These are phyloP conservation scores for Archocentrus centrarchus DNA, from an alignment of 2,113 vertebrate genomes.

Conservation along the genomic window DNA sequence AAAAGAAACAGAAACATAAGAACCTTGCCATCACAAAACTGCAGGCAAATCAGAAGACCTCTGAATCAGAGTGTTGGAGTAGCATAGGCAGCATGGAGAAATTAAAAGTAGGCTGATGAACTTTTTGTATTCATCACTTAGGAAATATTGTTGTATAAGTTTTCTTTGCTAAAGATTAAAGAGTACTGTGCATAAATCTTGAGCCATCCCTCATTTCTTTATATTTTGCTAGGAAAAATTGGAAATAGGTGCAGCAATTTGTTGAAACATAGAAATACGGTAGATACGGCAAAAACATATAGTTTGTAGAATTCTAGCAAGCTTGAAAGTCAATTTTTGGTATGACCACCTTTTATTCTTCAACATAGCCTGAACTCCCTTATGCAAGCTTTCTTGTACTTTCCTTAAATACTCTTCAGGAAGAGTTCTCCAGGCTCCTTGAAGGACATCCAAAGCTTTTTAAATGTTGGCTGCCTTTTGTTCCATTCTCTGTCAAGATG, in stretches of 20 bases:
- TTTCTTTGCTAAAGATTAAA: constrained; percentile 2
- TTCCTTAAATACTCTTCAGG: background rate
- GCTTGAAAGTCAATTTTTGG: background rate
- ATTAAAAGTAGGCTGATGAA: background rate
- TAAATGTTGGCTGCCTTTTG: background rate
- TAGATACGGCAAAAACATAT: background rate
- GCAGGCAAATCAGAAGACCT: background rate
- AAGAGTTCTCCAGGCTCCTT: background rate
- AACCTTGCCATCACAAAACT: background rate
- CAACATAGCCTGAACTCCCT: background rate
- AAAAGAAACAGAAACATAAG: constrained; percentile 20
- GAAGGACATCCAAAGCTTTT: background rate
- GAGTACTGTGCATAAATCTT: background rate
- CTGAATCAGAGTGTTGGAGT: background rate
- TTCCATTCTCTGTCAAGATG: no score
- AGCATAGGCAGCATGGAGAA: background rate
- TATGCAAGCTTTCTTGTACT: background rate
- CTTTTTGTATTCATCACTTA: background rate
- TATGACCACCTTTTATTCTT: background rate
- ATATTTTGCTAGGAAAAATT: background rate
- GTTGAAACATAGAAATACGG: background rate
- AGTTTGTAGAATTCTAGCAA: background rate
- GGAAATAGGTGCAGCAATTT: background rate
- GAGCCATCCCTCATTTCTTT: background rate
- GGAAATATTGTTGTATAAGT: background rate